These are phyloP conservation scores for Zootermopsis nevadensis DNA, from an alignment of 2,888 invertebrate genomes.

Conservation along the genomic window DNA sequence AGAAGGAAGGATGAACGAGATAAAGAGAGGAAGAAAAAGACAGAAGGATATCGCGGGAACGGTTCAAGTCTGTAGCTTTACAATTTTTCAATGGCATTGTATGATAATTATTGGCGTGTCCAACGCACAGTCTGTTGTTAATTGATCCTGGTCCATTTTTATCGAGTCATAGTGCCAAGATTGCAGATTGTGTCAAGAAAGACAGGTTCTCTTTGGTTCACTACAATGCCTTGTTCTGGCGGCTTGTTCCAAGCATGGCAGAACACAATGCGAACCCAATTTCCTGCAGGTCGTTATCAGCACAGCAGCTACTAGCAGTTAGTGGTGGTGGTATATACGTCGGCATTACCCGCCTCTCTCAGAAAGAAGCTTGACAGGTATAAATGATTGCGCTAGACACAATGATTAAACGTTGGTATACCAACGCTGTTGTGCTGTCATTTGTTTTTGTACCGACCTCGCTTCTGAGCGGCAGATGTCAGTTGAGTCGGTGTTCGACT, in stretches of 20 bases:
- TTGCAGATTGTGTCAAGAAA: slow-evolving; percentile 21
- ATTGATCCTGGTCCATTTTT: slow-evolving; percentile 26
- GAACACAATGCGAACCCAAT: slow-evolving; percentile 43
- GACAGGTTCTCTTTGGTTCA: slow-evolving; percentile 20
- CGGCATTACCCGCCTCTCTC: slow-evolving; percentile 32
- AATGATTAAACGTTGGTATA: slow-evolving; percentile 53
- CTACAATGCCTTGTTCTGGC: neutral
- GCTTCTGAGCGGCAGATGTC: slow-evolving; percentile 53
- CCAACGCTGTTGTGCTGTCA: slow-evolving; percentile 53
- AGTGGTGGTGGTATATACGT: neutral
- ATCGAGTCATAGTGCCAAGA: neutral
- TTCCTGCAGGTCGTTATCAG: slow-evolving; percentile 45
- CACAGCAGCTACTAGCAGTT: neutral
- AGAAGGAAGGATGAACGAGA: neutral
- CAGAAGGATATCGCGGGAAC: neutral
- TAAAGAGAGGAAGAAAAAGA: neutral
- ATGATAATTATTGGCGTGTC: slow-evolving; percentile 6
- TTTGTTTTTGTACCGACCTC: slow-evolving; percentile 53
- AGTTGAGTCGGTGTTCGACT: slow-evolving; percentile 47
- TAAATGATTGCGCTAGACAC: slow-evolving; percentile 52
- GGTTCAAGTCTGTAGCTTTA: neutral
- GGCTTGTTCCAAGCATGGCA: slow-evolving; percentile 2
- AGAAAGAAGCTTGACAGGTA: slow-evolving; percentile 49
- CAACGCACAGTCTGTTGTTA: neutral
- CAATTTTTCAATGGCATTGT: neutral